Evolutionary conservation across 2,113 vertebrate genomes (phyloP), one percentile per base, ranked within the genome.

Genomic region (Lamprologus lemairii): DNA sequence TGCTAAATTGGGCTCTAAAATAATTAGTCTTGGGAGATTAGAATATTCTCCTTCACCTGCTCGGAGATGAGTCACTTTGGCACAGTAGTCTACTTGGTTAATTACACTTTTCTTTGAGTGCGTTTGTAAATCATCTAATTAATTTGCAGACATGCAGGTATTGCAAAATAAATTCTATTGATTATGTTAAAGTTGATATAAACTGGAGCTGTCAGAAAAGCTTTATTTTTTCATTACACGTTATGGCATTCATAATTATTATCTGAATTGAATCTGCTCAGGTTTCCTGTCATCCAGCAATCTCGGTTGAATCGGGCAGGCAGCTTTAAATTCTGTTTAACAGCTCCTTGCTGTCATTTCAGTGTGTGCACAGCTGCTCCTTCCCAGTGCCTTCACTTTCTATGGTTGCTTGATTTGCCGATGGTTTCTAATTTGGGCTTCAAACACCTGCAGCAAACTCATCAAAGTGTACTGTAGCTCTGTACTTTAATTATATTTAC

Each of bases 1-100:
- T 90, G 26, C 91, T 92, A 91, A 94, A 94, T 87, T 86, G 26
- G 85, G 79, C 60, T 84, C 13, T 71, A 60, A 86, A 91, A 75
- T 94, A 93, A 93, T 93, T 87, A 89, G 54, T 65, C 80, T 28
- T 81, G 31, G 86, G 47, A 86, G 26, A 86, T 75, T 19, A 80
- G 26, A 60, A 80, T 82, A 82, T 90, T 84, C 79, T 86, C 31
- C 17, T 73, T 86, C 60, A 80, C 37, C 45, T 87, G 35, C 10
- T 35, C 21, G 10, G 7, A 79, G 9, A 65, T 2, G 23, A 37
- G 7, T 54, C 5, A 8, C 19, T 83, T 86, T 75, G 7, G 7
- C 7, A n/a, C 17, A 11, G 42, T 71, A 63, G 23, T 82, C 40
- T 26, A 3, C 21, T 55, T 35, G 17, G 2, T 45, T 14, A 40